A percentile compares a stretch with the other conserved stretches of the same genome.
Conservation (phyloP, 1,140 invertebrate species). For the Halesus radiatus region DNA sequence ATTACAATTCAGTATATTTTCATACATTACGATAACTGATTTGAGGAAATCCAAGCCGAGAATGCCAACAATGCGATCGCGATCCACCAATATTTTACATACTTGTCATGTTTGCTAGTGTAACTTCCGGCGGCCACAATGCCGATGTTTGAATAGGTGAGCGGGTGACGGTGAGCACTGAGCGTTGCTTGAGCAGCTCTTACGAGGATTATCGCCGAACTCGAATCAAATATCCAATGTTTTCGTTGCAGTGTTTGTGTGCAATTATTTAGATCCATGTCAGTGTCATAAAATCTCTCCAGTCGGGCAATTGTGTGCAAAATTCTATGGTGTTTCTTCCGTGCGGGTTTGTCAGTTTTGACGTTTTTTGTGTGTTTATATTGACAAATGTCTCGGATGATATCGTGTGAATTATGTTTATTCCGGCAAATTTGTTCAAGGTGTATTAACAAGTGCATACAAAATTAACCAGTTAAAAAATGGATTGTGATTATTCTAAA, state of each 20-base stretch:
- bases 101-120: constrained; percentile 79
- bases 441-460: constrained; percentile 33
- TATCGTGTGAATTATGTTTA: constrained; percentile 44
- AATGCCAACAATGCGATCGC: constrained; percentile 81
- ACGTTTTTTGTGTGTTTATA: constrained; percentile 51
- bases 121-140: constrained; percentile 64
- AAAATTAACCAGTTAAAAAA: constrained; percentile 53
- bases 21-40: constrained; percentile 71
- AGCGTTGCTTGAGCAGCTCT: constrained; percentile 62
- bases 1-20: constrained; percentile 70
- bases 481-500: constrained; percentile 71
- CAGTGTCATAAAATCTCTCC: constrained; percentile 71
- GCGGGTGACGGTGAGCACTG: constrained; percentile 58
- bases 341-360: constrained; percentile 47
- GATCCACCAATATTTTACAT: constrained; percentile 86
- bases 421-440: constrained; percentile 28
- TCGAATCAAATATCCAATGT: constrained; percentile 36
- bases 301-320: constrained; percentile 67
- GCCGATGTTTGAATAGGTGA: constrained; percentile 71
- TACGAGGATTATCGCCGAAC: constrained; percentile 68
- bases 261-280: constrained; percentile 68
- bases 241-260: constrained; percentile 64
- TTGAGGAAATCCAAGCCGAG: constrained; percentile 73
- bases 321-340: constrained; percentile 4
- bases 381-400: constrained; percentile 48